Percentiles rank a stretch among this genome's conserved stretches.
Conservation (phyloP, 2,888 invertebrate species). For the Agriopis leucophaearia region DNA sequence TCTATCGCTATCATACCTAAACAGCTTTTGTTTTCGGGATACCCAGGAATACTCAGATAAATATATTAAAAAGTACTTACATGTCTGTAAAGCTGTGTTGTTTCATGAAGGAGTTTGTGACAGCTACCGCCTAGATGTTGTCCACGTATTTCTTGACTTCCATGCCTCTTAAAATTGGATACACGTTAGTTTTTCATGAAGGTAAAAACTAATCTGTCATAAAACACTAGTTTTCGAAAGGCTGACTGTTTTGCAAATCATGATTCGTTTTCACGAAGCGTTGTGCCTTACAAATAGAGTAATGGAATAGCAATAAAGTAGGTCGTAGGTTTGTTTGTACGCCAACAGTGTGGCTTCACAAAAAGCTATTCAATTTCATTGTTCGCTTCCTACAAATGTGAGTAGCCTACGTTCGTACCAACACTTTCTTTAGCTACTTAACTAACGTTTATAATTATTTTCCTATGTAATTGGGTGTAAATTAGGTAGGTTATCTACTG, state of each 20-base stretch:
- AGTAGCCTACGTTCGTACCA: neutral
- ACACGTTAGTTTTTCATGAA: constrained; percentile 27
- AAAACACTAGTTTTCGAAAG: constrained; percentile 3
- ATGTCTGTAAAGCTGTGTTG: neutral
- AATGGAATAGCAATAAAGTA: constrained; percentile 45
- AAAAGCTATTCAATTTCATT: constrained; percentile 31
- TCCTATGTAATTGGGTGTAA: too few species aligned
- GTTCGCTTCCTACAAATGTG: constrained; percentile 1
- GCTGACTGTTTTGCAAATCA: constrained; percentile 59
- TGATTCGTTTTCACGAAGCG: constrained; percentile 47
- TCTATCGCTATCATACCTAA: too few species aligned
- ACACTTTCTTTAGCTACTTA: neutral
- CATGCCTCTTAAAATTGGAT: neutral
- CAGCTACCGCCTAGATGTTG: neutral
- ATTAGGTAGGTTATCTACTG: neutral
- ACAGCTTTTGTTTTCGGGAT: neutral
- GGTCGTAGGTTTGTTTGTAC: constrained; percentile 45
- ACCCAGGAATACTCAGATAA: too few species aligned
- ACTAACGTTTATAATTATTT: neutral
- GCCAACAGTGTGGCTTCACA: constrained; percentile 22
- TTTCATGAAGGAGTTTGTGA: constrained; percentile 5
- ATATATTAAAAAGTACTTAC: constrained; percentile 15
- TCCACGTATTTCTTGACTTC: neutral
- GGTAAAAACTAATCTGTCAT: constrained; percentile 19
- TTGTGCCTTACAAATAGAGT: constrained; percentile 43